A percentile compares a stretch with the other conserved stretches of the same genome.
These are phyloP conservation scores for Melierax canorus DNA, from an alignment of 2,113 vertebrate species.

Conservation along the genomic window DNA sequence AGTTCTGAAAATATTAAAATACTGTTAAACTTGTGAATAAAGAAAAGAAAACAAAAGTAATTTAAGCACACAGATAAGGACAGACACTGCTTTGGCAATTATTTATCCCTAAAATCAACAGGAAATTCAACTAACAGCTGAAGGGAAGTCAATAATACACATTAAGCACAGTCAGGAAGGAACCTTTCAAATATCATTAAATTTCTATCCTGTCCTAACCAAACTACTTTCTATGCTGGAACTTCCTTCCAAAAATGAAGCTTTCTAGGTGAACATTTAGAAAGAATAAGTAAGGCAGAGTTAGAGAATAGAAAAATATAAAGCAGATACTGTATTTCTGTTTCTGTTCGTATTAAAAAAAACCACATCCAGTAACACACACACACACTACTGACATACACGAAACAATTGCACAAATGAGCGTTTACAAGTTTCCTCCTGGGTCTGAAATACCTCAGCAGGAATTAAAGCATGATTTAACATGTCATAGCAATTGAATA, in stretches of 20 bases:
- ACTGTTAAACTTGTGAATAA: background rate
- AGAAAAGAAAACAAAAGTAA: background rate
- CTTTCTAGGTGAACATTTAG: background rate
- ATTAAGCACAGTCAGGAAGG: constrained; percentile 53
- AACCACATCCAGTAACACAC: background rate
- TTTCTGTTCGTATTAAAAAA: background rate
- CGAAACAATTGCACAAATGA: background rate
- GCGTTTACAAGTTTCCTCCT: background rate
- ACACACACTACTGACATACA: background rate
- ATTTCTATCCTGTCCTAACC: constrained; percentile 6
- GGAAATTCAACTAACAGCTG: constrained; percentile 32
- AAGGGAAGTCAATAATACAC: constrained; percentile 48
- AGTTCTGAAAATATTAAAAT: background rate
- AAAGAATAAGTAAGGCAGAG: background rate
- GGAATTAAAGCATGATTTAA: constrained; percentile 28
- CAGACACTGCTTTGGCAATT: background rate
- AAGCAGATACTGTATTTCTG: background rate
- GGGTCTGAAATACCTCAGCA: constrained; percentile 15
- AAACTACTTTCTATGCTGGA: constrained; percentile 34
- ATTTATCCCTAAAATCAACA: constrained; percentile 29
- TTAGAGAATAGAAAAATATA: background rate
- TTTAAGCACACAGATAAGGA: background rate
- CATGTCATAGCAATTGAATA: background rate
- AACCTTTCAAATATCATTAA: constrained; percentile 45
- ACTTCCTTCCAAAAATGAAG: constrained; percentile 37